A percentile compares a stretch with the other conserved stretches of the same genome.
Conservation (phyloP, 1,140 invertebrate genomes). For the Cydia fagiglandana region DNA sequence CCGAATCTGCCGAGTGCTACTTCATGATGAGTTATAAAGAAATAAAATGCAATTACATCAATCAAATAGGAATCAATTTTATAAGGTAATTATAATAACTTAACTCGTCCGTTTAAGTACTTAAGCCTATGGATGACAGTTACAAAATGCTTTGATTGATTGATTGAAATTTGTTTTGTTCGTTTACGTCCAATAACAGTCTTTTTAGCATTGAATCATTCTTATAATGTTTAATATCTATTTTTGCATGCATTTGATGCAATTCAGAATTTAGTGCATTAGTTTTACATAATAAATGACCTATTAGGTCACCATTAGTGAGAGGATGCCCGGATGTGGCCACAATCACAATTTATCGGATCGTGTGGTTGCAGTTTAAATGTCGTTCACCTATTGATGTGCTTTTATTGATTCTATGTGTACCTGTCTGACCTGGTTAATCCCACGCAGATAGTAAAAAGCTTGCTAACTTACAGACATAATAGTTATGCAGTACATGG, state of each 20-base stretch:
- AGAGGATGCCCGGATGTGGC: conserved; percentile 4
- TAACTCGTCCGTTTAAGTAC: background rate
- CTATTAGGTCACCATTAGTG: conserved; percentile 8
- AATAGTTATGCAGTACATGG: too few species aligned
- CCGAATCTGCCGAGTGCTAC: background rate
- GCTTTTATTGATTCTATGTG: background rate
- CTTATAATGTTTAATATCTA: background rate
- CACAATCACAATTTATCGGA: background rate
- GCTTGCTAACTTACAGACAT: too few species aligned
- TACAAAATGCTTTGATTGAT: too few species aligned
- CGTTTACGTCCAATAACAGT: too few species aligned
- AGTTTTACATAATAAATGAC: conserved; percentile 15
- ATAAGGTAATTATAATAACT: background rate
- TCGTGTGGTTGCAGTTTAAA: background rate
- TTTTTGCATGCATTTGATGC: background rate
- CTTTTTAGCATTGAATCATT: too few species aligned
- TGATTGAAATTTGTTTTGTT: too few species aligned
- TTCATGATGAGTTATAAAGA: background rate
- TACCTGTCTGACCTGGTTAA: background rate
- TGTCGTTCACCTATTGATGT: conserved; percentile 15
- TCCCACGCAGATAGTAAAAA: background rate
- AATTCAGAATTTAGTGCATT: background rate
- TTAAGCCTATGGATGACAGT: too few species aligned
- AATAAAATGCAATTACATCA: background rate
- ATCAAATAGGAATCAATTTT: background rate